phyloP scores from a whole-genome alignment of 2,113 vertebrate genomes.

The Taxidea taxus region DNA sequence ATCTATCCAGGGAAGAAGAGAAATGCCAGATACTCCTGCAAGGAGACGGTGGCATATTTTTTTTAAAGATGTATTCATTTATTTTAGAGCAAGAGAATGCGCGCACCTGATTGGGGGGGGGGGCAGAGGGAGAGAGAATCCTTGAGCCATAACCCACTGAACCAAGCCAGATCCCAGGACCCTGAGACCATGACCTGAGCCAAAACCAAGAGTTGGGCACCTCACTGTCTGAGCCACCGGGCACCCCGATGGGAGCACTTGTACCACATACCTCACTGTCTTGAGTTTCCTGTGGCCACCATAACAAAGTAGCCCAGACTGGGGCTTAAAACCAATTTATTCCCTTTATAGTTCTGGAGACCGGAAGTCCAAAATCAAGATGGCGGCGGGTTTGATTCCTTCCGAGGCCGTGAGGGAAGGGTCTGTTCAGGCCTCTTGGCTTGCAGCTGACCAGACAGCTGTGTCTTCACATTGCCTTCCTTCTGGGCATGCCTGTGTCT shows the following conservation, averaged over 20 bases:
- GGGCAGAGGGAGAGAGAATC: not conserved
- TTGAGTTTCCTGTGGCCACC: not conserved
- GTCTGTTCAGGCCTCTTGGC: too few species aligned
- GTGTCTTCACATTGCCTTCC: not conserved
- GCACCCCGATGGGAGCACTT: not conserved
- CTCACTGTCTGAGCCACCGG: not conserved
- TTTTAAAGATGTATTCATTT: not conserved
- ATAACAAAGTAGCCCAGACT: not conserved
- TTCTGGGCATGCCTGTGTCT: not conserved
- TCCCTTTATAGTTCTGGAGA: not conserved
- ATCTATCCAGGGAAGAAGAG: not conserved
- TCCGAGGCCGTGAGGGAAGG: not conserved
- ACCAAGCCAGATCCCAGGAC: not conserved
- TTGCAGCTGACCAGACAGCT: not conserved
- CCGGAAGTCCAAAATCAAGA: not conserved
- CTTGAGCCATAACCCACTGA: not conserved
- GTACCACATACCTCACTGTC: not conserved
- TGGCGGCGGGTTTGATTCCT: not conserved
- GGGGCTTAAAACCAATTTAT: not conserved
- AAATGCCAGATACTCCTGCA: not conserved
- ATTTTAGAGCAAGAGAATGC: not conserved
- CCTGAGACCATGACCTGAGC: not conserved
- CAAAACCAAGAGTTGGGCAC: not conserved
- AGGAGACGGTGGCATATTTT: not conserved
- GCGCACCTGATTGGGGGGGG: too few species aligned